Percentiles rank a stretch among this genome's conserved stretches.
These are phyloP conservation scores for Anomalospiza imberbis DNA, from an alignment of 2,797 vertebrate species.

Conservation along the genomic window DNA sequence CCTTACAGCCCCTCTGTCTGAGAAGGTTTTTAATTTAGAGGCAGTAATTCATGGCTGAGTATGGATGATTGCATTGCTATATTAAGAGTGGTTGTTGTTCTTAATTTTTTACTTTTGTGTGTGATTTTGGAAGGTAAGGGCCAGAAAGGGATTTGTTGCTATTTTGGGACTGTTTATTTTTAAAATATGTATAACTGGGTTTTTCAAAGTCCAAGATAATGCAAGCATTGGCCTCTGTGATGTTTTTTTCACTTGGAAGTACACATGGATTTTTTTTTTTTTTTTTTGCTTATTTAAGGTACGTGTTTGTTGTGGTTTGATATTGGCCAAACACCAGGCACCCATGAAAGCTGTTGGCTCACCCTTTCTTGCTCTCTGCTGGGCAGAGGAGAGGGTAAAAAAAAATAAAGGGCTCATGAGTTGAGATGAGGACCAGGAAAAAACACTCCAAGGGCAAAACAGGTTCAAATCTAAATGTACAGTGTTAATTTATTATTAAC, in stretches of 20 bases:
- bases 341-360: neutral
- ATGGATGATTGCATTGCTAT: neutral
- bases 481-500: neutral
- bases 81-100: neutral
- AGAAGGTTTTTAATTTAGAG: neutral
- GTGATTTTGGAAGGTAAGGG: neutral
- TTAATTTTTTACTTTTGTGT: neutral
- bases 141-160: neutral
- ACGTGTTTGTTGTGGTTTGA: fast-evolving
- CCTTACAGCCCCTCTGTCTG: neutral
- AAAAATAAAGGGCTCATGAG: neutral
- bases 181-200: neutral
- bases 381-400: neutral
- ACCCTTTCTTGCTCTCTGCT: neutral
- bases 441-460: neutral
- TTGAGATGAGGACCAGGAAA: neutral
- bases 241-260: neutral
- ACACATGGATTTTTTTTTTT: neutral
- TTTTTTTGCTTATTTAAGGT: neutral
- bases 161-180: neutral
- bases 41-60: neutral
- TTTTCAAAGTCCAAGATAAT: neutral
- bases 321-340: neutral
- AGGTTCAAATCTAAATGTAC: neutral
- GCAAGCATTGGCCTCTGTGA: neutral